phyloP scores from a whole-genome alignment of 2,888 invertebrate species.

The Mamestra brassicae region DNA sequence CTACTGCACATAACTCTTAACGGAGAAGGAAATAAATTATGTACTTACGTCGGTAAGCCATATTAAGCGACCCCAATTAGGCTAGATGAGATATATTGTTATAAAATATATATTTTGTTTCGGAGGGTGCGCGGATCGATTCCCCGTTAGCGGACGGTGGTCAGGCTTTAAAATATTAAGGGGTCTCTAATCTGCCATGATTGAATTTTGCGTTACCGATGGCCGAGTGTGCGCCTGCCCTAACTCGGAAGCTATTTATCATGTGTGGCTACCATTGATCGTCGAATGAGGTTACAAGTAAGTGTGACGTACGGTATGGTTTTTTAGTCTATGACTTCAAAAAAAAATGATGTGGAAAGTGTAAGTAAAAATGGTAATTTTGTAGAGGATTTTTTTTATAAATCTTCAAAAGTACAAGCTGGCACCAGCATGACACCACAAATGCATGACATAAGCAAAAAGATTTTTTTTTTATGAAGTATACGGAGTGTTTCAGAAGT shows the following conservation, averaged over 20 bases:
- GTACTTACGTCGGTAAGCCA: constrained; percentile 90
- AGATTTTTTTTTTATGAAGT: too few relatives aligned
- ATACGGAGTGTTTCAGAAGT: too few relatives aligned
- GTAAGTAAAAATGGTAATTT: neutral
- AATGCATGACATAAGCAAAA: neutral
- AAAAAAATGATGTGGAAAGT: neutral
- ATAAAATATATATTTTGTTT: constrained; percentile 85
- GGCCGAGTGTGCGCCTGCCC: constrained; percentile 76
- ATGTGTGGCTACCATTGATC: constrained; percentile 70
- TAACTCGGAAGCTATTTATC: constrained; percentile 79
- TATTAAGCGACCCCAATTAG: constrained; percentile 91
- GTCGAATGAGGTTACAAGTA: constrained; percentile 50
- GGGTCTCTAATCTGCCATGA: constrained; percentile 89
- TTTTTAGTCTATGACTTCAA: neutral
- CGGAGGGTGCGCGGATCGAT: constrained; percentile 84
- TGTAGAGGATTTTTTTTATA: neutral
- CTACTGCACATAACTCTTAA: constrained; percentile 78
- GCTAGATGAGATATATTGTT: constrained; percentile 87
- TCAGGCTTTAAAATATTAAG: constrained; percentile 91
- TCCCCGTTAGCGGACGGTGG: constrained; percentile 86
- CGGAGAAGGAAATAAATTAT: constrained; percentile 88
- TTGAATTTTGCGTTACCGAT: constrained; percentile 88
- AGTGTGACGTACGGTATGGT: neutral
- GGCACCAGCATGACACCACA: neutral
- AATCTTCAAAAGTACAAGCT: neutral